These are phyloP conservation scores for Mythimna lalbum DNA, from an alignment of 2,888 invertebrate species.

Conservation along the genomic window DNA sequence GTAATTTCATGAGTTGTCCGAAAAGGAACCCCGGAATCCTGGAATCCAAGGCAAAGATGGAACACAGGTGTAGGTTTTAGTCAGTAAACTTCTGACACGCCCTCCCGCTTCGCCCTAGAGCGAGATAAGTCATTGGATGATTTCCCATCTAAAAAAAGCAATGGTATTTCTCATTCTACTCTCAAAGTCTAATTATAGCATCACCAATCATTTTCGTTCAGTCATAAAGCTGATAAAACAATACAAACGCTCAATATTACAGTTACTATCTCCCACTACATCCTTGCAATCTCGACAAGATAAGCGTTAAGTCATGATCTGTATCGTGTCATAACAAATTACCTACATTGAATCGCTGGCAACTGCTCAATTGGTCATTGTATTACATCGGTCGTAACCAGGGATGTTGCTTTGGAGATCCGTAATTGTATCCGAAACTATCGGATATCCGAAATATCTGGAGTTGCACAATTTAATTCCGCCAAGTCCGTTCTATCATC, in stretches of 20 bases:
- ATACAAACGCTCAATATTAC: neutral
- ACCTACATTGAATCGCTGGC: constrained; percentile 14
- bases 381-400: constrained; percentile 16
- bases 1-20: too few relatives aligned
- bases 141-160: too few relatives aligned
- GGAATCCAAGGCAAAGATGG: too few relatives aligned
- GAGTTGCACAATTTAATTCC: too few relatives aligned
- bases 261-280: neutral
- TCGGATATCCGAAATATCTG: too few relatives aligned
- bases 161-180: neutral
- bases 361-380: constrained; percentile 20
- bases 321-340: constrained; percentile 26
- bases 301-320: constrained; percentile 10
- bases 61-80: too few relatives aligned
- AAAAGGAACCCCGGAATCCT: too few relatives aligned
- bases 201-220: constrained; percentile 8
- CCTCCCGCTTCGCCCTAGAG: too few relatives aligned
- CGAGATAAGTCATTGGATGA: too few relatives aligned
- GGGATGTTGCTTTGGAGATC: too few relatives aligned
- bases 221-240: neutral
- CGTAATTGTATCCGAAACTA: neutral
- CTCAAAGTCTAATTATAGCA: neutral
- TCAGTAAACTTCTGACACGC: too few relatives aligned
- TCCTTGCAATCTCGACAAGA: neutral
- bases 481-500: too few relatives aligned